Evolutionary conservation across 2,797 vertebrate species (phyloP).

Genomic region (Crenichthys baileyi): DNA sequence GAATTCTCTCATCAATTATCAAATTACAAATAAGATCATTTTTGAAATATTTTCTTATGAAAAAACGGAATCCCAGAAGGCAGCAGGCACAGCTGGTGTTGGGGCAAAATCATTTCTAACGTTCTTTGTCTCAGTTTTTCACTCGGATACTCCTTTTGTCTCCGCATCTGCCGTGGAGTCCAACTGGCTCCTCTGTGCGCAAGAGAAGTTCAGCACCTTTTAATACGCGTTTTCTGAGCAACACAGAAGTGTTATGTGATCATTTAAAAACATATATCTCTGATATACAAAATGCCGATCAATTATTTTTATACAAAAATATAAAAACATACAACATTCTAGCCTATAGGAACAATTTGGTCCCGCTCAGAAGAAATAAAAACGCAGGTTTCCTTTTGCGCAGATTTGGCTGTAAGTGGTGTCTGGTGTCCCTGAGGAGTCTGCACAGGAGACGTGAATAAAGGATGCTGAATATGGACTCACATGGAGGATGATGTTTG

Average conservation of each 20-base stretch:
- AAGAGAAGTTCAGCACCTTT: slow-evolving; percentile 44
- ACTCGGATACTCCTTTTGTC: slow-evolving; percentile 81
- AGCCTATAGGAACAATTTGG: not conserved
- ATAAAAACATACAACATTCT: not conserved
- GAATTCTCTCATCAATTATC: not conserved
- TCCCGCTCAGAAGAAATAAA: slow-evolving; percentile 10
- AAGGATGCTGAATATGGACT: slow-evolving; percentile 38
- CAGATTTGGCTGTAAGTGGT: not conserved
- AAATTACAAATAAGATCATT: not conserved
- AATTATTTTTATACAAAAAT: not conserved
- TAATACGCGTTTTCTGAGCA: slow-evolving; percentile 8
- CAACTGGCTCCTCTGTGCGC: slow-evolving; percentile 59
- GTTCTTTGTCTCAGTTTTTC: slow-evolving; percentile 79
- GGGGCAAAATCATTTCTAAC: slow-evolving; percentile 60
- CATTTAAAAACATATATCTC: not conserved
- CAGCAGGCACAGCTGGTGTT: slow-evolving; percentile 33
- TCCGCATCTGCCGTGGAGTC: slow-evolving; percentile 75
- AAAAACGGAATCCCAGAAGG: slow-evolving; percentile 2
- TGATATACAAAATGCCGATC: not conserved
- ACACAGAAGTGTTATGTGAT: not conserved
- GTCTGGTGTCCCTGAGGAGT: not conserved
- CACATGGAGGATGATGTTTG: slow-evolving; percentile 55
- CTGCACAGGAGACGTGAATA: too few relatives aligned
- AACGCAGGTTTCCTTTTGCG: not conserved
- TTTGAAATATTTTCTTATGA: not conserved